Evolutionary conservation across 2,888 invertebrate species (phyloP).

Genomic region (Isoperla grammatica): DNA sequence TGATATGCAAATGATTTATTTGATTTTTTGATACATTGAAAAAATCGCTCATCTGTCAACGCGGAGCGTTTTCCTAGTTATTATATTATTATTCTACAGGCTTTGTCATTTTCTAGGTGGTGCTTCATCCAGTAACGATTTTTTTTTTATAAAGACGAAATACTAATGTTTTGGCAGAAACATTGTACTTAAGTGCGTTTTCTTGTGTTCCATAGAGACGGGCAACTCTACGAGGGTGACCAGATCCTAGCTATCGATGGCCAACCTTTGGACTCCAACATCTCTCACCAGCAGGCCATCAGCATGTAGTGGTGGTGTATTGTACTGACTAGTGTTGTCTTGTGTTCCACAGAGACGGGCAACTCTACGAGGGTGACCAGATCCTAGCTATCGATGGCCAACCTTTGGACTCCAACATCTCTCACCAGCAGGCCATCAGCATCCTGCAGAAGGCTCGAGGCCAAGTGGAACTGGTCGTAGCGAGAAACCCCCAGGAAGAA

Average conservation of each 20-base stretch:
- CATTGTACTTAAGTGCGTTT: too few species aligned
- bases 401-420: constrained; percentile 69
- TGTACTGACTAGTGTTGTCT: not conserved
- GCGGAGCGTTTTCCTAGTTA: too few species aligned
- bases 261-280: constrained; percentile 67
- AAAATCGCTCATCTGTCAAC: too few species aligned
- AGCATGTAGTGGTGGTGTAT: too few species aligned
- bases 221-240: constrained; percentile 68
- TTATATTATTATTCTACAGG: too few species aligned
- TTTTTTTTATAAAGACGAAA: too few species aligned
- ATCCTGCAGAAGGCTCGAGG: constrained; percentile 70
- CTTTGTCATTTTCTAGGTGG: too few species aligned
- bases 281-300: constrained; percentile 79
- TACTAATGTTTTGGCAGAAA: too few species aligned
- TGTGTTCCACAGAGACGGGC: constrained; percentile 52
- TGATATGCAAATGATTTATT: too few species aligned
- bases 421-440: constrained; percentile 75
- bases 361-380: constrained; percentile 72
- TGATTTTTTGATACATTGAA: too few species aligned
- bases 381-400: constrained; percentile 79
- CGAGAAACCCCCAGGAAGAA: constrained; percentile 38
- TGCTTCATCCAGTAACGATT: too few species aligned
- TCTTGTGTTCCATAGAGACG: constrained; percentile 50
- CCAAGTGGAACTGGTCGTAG: constrained; percentile 59
- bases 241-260: constrained; percentile 81